A percentile compares a stretch with the other conserved stretches of the same genome.
These are phyloP conservation scores for Gerris buenoi DNA, from an alignment of 1,140 invertebrate genomes.

Conservation along the genomic window DNA sequence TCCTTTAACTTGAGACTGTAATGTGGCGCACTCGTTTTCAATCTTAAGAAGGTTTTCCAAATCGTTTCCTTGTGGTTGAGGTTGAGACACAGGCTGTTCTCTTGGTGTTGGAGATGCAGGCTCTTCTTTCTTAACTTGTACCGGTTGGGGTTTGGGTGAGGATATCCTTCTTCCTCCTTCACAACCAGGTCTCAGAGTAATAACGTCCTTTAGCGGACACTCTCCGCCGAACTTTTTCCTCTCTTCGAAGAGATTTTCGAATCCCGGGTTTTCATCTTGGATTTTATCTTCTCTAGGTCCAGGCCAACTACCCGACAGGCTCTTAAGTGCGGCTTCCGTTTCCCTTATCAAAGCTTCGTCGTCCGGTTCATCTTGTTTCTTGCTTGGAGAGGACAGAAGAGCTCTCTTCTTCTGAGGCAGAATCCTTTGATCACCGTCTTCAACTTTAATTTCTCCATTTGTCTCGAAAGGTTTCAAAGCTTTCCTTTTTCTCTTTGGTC, in stretches of 20 bases:
- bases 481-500: conserved; percentile 11
- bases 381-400: conserved; percentile 32
- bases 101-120: conserved; percentile 18
- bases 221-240: conserved; percentile 48
- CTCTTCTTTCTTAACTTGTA: conserved; percentile 13
- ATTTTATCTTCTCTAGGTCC: conserved; percentile 47
- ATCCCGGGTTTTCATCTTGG: conserved; percentile 45
- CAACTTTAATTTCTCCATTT: conserved; percentile 9
- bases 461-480: background rate
- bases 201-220: conserved; percentile 45
- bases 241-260: conserved; percentile 72
- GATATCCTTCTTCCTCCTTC: conserved; percentile 23
- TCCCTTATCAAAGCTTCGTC: conserved; percentile 68
- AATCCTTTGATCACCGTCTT: conserved; percentile 10
- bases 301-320: conserved; percentile 63
- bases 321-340: conserved; percentile 69
- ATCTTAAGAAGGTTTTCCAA: conserved; percentile 37
- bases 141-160: conserved; percentile 5
- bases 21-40: conserved; percentile 35
- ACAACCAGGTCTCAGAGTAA: conserved; percentile 36
- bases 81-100: conserved; percentile 12
- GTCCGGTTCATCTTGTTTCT: conserved; percentile 34
- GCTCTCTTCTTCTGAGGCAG: conserved; percentile 46
- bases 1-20: conserved; percentile 30
- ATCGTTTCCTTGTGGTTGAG: conserved; percentile 28